Percentiles rank a stretch among this genome's conserved stretches.
Evolutionary conservation across 2,113 vertebrate species (phyloP).

Genomic region (Zapus hudsonius): DNA sequence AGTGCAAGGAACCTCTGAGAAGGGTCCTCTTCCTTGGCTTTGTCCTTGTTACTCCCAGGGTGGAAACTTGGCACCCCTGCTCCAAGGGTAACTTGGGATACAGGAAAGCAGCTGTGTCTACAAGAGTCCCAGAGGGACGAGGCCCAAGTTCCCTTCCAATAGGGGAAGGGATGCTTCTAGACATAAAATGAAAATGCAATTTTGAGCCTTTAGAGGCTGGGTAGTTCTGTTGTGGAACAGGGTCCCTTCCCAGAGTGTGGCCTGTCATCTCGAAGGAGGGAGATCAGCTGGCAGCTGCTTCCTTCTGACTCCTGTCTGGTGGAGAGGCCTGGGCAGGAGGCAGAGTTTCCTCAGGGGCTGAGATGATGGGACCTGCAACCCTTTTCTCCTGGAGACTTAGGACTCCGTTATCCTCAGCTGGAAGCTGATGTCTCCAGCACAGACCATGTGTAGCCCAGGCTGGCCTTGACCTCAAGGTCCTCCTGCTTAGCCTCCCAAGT

Average conservation of each 20-base stretch:
- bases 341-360: neutral
- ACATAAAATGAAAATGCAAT: neutral
- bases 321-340: neutral
- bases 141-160: neutral
- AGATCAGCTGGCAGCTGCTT: neutral
- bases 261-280: neutral
- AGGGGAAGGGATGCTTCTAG: neutral
- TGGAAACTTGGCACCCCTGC: neutral
- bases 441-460: neutral
- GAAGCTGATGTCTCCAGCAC: neutral
- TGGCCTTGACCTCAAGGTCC: too few relatives aligned
- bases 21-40: neutral
- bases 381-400: neutral
- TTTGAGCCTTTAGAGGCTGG: neutral
- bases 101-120: neutral
- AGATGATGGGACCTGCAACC: neutral
- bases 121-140: neutral
- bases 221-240: neutral
- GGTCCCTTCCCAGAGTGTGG: neutral
- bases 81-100: neutral
- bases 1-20: too few relatives aligned
- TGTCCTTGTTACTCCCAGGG: too few relatives aligned
- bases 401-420: neutral
- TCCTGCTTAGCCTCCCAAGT: too few relatives aligned
- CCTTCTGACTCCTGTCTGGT: neutral